Evolutionary conservation across 1,140 invertebrate species (phyloP).

Genomic region (Drosophila varians): DNA sequence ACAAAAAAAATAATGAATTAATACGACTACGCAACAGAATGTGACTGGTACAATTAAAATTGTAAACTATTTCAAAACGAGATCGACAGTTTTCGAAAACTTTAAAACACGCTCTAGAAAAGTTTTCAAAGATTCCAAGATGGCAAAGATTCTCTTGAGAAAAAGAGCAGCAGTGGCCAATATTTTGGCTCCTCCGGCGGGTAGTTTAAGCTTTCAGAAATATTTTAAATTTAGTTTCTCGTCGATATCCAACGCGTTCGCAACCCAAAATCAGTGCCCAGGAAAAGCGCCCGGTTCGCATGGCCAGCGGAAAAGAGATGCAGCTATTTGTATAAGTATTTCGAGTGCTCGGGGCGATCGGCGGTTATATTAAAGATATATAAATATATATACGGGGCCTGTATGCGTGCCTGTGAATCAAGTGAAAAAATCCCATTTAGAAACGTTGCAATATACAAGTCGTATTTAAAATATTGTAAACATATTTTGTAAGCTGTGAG

Average conservation of each 20-base stretch:
- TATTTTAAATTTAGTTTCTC: conserved; percentile 78
- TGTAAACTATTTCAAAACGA: no score
- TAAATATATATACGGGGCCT: conserved; percentile 31
- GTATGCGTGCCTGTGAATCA: conserved; percentile 26
- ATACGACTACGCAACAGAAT: no score
- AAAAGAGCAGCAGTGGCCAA: conserved; percentile 16
- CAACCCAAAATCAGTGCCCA: conserved; percentile 50
- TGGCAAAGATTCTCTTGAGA: conserved; percentile 8
- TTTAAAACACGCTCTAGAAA: not conserved
- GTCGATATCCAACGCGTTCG: conserved; percentile 75
- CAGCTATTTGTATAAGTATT: conserved; percentile 72
- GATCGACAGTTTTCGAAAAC: not conserved
- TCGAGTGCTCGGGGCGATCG: conserved; percentile 67
- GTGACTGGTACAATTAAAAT: no score
- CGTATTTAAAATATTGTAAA: conserved; percentile 60
- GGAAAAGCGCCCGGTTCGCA: conserved; percentile 38
- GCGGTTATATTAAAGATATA: conserved; percentile 71
- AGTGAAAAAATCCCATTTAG: conserved; percentile 52
- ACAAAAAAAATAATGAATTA: not conserved
- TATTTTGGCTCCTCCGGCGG: conserved; percentile 24
- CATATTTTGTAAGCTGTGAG: conserved; percentile 47
- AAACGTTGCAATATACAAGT: conserved; percentile 32
- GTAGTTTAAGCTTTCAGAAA: conserved; percentile 68
- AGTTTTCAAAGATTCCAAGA: not conserved
- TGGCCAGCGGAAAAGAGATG: conserved; percentile 73